Evolutionary conservation across 2,113 vertebrate genomes (phyloP).

Genomic region (Esox niger): DNA sequence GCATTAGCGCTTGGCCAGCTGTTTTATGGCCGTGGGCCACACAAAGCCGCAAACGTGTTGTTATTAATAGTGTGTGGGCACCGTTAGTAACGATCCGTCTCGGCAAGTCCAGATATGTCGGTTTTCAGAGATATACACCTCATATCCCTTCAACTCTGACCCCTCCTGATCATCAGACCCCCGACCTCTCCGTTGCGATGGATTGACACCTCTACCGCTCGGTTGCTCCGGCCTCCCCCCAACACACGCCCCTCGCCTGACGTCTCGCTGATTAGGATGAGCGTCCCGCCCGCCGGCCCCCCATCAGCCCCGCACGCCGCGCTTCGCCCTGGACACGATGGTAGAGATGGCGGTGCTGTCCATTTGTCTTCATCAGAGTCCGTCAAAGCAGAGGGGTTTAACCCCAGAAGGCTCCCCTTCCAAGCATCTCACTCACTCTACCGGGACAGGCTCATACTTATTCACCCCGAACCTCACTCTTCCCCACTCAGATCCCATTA

Average conservation of each 20-base stretch:
- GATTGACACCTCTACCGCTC: conserved; percentile 61
- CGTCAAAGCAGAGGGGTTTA: conserved; percentile 45
- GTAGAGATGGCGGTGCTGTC: conserved; percentile 45
- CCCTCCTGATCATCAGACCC: conserved; percentile 56
- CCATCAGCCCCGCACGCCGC: conserved; percentile 50
- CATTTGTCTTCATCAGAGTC: conserved; percentile 80
- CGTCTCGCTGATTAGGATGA: conserved; percentile 69
- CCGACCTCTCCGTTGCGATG: conserved; percentile 63
- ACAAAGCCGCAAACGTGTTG: conserved; percentile 17
- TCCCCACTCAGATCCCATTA: conserved; percentile 25
- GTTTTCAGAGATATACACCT: conserved; percentile 52
- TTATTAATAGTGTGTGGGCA: conserved; percentile 25
- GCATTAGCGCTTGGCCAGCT: too few relatives aligned
- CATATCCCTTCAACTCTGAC: conserved; percentile 32
- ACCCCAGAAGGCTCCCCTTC: conserved; percentile 33
- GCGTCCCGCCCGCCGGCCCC: conserved; percentile 34
- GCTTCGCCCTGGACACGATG: conserved; percentile 50
- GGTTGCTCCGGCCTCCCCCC: conserved; percentile 52
- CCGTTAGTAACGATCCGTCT: not conserved
- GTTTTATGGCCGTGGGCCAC: not conserved
- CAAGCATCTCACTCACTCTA: conserved; percentile 41
- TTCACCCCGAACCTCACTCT: not conserved
- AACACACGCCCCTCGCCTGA: conserved; percentile 49
- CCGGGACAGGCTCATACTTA: not conserved
- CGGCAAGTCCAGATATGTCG: conserved; percentile 45